phyloP scores from a whole-genome alignment of 2,797 vertebrate species.

The Lagodon rhomboides region DNA sequence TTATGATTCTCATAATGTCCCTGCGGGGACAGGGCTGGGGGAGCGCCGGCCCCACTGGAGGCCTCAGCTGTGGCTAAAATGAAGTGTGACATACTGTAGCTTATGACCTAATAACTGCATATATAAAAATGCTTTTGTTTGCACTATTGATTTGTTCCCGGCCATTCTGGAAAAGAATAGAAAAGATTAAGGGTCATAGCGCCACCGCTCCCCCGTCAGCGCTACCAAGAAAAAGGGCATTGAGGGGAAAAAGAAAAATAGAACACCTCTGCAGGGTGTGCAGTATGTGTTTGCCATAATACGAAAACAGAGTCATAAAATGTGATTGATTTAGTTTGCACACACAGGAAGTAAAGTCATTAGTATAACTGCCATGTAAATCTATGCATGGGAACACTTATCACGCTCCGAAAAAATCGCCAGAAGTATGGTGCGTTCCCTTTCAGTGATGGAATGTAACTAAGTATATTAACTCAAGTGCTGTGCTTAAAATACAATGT shows the following conservation, averaged over 20 bases:
- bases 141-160: conserved; percentile 91
- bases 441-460: no score
- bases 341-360: conserved; percentile 35
- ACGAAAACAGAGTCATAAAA: conserved; percentile 48
- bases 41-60: conserved; percentile 74
- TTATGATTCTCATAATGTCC: conserved; percentile 96
- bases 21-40: conserved; percentile 80
- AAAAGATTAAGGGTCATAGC: conserved; percentile 77
- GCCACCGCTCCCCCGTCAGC: conserved; percentile 64
- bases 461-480: no score
- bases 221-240: conserved; percentile 67
- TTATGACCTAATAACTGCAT: conserved; percentile 99
- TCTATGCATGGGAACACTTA: conserved; percentile 18
- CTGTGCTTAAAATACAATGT: no score
- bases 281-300: conserved; percentile 59
- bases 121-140: conserved; percentile 93
- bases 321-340: conserved; percentile 47
- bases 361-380: conserved; percentile 45
- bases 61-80: conserved; percentile 95
- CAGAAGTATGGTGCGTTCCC: conserved; percentile 45
- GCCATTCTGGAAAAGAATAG: conserved; percentile 88
- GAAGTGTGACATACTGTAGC: conserved; percentile 99
- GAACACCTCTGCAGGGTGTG: conserved; percentile 58
- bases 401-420: neutral
- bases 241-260: conserved; percentile 61